phyloP scores from a whole-genome alignment of 2,113 vertebrate genomes.

The Urocitellus parryii region DNA sequence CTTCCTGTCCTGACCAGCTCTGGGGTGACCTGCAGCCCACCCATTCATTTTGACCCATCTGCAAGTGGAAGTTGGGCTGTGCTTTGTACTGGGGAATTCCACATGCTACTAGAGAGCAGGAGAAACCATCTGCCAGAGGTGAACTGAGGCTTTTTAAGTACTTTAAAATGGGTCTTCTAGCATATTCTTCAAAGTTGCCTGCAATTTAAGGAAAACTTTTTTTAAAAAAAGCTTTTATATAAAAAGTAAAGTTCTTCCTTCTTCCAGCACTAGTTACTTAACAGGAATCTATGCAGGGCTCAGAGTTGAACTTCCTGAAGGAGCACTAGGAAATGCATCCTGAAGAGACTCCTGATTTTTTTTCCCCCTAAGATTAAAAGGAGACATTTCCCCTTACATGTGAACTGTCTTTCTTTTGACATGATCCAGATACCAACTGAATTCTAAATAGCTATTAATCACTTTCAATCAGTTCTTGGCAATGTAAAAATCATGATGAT shows the following conservation, averaged over 20 bases:
- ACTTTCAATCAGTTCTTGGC: slow-evolving; percentile 20
- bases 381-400: slow-evolving; percentile 1
- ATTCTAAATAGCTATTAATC: slow-evolving; percentile 13
- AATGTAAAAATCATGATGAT: slow-evolving; percentile 5
- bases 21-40: slow-evolving; percentile 8
- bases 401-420: slow-evolving; percentile 50
- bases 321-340: background rate
- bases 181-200: slow-evolving; percentile 66
- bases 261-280: background rate
- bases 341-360: background rate
- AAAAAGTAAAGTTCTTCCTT: slow-evolving; percentile 6
- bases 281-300: background rate
- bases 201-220: slow-evolving; percentile 38
- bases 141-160: slow-evolving; percentile 63
- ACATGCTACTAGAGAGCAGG: slow-evolving; percentile 57
- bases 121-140: slow-evolving; percentile 58
- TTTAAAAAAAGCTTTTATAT: slow-evolving; percentile 23
- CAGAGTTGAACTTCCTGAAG: background rate
- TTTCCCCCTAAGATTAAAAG: background rate
- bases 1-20: slow-evolving; percentile 75
- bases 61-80: slow-evolving; percentile 65
- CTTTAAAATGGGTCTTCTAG: slow-evolving; percentile 49
- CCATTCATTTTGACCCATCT: slow-evolving; percentile 56
- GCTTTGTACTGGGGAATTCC: slow-evolving; percentile 69
- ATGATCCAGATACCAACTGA: background rate